phyloP scores from a whole-genome alignment of 2,113 vertebrate species.

The Boulengeromyrus knoepffleri region DNA sequence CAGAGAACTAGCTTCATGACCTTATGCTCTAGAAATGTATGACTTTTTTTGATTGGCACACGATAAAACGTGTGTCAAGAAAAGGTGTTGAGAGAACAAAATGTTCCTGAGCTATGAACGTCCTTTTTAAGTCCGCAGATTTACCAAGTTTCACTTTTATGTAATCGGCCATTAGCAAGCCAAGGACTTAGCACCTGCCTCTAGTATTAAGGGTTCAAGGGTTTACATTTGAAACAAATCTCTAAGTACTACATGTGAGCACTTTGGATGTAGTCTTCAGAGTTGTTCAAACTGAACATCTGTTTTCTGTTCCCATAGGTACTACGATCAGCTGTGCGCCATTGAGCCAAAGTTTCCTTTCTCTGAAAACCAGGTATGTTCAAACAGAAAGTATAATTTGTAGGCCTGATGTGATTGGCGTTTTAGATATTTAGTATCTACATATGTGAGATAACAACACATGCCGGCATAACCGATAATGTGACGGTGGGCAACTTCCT shows the following conservation, averaged over 20 bases:
- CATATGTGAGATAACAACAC: not conserved
- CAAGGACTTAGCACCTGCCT: not conserved
- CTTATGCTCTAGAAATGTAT: not conserved
- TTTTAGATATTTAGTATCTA: not conserved
- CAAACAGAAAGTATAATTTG: not conserved
- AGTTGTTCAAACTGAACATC: not conserved
- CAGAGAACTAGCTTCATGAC: not conserved
- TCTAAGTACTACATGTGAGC: no score
- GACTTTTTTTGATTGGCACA: not conserved
- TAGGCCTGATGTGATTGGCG: not conserved
- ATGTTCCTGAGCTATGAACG: not conserved
- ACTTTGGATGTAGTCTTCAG: not conserved
- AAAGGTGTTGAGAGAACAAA: not conserved
- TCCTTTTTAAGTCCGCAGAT: not conserved
- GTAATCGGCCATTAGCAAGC: not conserved
- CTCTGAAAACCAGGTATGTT: constrained; percentile 85
- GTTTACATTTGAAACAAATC: not conserved
- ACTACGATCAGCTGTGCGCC: constrained; percentile 93
- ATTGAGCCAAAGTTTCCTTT: constrained; percentile 97
- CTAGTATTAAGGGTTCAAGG: not conserved
- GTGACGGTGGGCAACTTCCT: not conserved
- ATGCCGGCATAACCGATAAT: not conserved
- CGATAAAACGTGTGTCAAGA: not conserved
- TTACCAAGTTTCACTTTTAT: not conserved
- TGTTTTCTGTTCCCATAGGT: constrained; percentile 58